Base-by-base conservation (phyloP, 2,888 invertebrate species). In the Saturnia japonica region DNA sequence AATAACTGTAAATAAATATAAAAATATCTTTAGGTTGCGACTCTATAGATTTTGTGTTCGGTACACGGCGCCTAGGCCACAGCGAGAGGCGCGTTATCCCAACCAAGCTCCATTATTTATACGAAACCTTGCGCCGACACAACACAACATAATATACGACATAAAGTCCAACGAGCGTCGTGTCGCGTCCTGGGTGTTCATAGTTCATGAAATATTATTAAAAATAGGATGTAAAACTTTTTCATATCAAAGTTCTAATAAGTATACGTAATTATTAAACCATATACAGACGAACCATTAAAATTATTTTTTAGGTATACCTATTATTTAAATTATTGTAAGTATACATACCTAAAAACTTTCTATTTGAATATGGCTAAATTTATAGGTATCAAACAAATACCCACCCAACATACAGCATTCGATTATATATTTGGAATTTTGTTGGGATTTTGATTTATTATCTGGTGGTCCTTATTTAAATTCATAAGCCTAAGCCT, bases 81-180 rank as follows among this genome's bases (percentile, higher is more conserved):
- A 88, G 91, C 91, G 89, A 90, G 92, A 85, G 91, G 88, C 91
- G 89, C 91, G 87, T 80, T 86, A 86, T 86, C 82, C 88, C 87
- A 86, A 84, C 85, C 87, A 81, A 84, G 85, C 86, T 91, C 88
- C 92, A 93, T 93, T 92, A 93, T 93, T 93, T 91, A 93, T 91
- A 88, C 86, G 85, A 62, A 69, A 45, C 47, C 64, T 47, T 60
- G 47, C 51, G 64, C 64, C 64, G 64, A 64, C 64, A 64, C 34
- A 64, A 64, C 64, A 64, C 40, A 64, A 64, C 40, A 64, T 64
- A 64, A 64, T 40, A 60, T 60, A 60, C 22, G 40, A 40, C 40
- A 40, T 64, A 64, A 64, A 14, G 64, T 34, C 19, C 64, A n/a
- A 40, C 40, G 28, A 64, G 40, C 16, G 11, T 64, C 64, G 40